Base-by-base conservation (phyloP, 2,888 invertebrate genomes). In the Pristionchus maxplancki region DNA sequence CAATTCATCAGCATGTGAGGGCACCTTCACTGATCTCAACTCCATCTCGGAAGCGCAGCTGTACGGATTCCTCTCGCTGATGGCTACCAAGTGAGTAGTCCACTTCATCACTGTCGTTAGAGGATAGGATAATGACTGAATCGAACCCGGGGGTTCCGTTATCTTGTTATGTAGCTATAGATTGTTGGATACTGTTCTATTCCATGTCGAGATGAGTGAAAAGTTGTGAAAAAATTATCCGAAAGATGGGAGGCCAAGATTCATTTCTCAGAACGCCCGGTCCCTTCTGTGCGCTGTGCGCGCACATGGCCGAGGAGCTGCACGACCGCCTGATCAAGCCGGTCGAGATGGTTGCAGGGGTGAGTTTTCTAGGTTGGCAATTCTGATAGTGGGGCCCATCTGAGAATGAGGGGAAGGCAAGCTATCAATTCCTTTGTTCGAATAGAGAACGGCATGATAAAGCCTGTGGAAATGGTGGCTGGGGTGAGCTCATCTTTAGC, bases 41-140 rank as follows among this genome's bases (percentile, higher is more conserved):
- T 78, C 78, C 34, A 58, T 87, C 78, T 28, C 87, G 40, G 87
- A 87, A 31, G 87, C 74, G 9, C 87, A 87, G 28, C 87, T 87
- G 37, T 78, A 87, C 62, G 87, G 87, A 53, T 78, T 87, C 78
- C 53, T 87, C 9, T 74, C 87, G 8, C 50, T 78, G 2, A n/a
- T 87, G 40, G 87, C 87, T 4, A 78, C 87, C 9, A 53, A 28
- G 78, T 86, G 11, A 40, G 53, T 4, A 6, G 5, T 81, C 24
- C 40, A n/a, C n/a, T n/a, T n/a, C n/a, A n/a, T n/a, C n/a, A n/a
- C n/a, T n/a, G n/a, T n/a, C n/a, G n/a, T n/a, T n/a, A n/a, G n/a
- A n/a, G n/a, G n/a, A n/a, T n/a, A n/a, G n/a, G n/a, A n/a, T n/a
- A n/a, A n/a, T n/a, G n/a, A n/a, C n/a, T n/a, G n/a, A n/a, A n/a